These are phyloP conservation scores for Zelostemma sp. DNA, from an alignment of 1,140 invertebrate genomes.

Conservation along the genomic window DNA sequence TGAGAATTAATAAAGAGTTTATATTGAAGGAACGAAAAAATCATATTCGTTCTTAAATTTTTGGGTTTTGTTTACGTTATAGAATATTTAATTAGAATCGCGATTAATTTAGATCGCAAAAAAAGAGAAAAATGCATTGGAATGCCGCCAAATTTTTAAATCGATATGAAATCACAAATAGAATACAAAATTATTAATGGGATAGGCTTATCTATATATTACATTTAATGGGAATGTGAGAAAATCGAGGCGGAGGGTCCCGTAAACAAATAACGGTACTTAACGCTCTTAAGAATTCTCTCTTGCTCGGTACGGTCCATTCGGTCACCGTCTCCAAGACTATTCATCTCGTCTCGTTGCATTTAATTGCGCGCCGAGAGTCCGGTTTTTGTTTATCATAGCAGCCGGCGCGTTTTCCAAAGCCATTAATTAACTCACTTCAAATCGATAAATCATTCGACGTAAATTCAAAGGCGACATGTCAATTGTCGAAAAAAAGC, in stretches of 20 bases:
- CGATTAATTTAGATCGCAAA: too few relatives aligned
- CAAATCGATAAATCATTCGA: neutral
- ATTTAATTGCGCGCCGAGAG: conserved; percentile 31
- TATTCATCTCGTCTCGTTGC: conserved; percentile 39
- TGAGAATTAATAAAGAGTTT: too few relatives aligned
- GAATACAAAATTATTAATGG: neutral
- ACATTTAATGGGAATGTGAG: conserved; percentile 41
- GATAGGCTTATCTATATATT: conserved; percentile 35
- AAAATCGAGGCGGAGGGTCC: conserved; percentile 58
- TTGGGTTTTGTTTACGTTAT: too few relatives aligned
- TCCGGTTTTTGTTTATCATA: conserved; percentile 40
- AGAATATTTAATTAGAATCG: too few relatives aligned
- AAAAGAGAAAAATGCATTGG: too few relatives aligned
- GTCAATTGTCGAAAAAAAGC: neutral
- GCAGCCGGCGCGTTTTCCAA: neutral
- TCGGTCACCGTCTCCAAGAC: conserved; percentile 44
- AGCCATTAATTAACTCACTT: neutral
- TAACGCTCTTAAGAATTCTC: conserved; percentile 63
- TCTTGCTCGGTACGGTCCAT: conserved; percentile 57
- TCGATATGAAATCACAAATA: too few relatives aligned
- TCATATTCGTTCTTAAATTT: too few relatives aligned
- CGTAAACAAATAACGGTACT: conserved; percentile 66
- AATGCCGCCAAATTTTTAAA: too few relatives aligned
- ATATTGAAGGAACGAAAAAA: too few relatives aligned
- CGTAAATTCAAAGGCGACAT: neutral